Conservation (phyloP, 2,797 vertebrate genomes). For the Artibeus lituratus region DNA sequence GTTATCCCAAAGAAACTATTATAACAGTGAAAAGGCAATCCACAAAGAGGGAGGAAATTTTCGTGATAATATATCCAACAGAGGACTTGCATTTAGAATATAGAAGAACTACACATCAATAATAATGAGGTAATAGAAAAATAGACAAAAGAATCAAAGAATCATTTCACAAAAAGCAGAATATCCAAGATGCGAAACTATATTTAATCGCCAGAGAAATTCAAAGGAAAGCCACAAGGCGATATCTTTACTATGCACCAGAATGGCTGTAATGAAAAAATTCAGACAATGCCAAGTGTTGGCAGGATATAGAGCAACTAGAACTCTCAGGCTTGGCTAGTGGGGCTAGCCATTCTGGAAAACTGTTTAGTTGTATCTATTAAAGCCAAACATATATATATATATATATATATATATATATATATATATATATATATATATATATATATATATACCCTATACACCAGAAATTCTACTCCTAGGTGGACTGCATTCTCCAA, state of each 20-base stretch:
- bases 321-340: neutral
- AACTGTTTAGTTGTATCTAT: neutral
- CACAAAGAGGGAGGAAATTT: neutral
- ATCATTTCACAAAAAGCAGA: neutral
- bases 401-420: rapidly evolving
- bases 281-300: neutral
- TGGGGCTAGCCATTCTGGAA: neutral
- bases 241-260: neutral
- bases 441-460: rapidly evolving
- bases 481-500: neutral
- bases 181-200: neutral
- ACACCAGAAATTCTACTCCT: neutral
- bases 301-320: neutral
- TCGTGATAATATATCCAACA: neutral
- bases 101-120: conserved; percentile 1
- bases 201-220: neutral
- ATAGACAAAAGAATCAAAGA: neutral
- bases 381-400: neutral
- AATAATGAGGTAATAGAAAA: neutral
- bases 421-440: rapidly evolving
- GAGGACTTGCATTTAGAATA: neutral
- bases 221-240: neutral
- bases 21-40: neutral
- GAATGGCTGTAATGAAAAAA: neutral
- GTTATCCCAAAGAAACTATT: neutral